Evolutionary conservation across 2,113 vertebrate species (phyloP), one percentile per base, ranked within the genome.

Genomic region (Bubo bubo): DNA sequence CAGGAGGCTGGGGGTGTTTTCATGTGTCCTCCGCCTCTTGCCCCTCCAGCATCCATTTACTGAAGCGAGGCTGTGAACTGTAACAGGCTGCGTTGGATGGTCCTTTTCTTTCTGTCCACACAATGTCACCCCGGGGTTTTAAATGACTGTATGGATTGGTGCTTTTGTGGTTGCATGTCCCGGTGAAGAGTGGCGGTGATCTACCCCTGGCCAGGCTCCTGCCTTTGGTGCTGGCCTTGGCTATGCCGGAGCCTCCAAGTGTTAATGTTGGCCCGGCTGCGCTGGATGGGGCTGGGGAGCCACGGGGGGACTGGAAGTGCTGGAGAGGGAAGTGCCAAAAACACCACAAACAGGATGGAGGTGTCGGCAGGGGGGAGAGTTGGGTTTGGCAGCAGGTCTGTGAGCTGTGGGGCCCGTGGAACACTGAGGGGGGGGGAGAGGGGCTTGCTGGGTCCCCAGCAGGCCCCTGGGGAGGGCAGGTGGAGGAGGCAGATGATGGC

Each of bases 271-370:
- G 95, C 95, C 15, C 3, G 77, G 71, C 76, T 35, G 58, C 0
- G 30, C 76, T 37, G 86, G 80, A 3, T 2, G 6, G 90, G 59
- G 88, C 76, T 60, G 93, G 66, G 85, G 58, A 96, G 62, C 93
- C 4, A 2, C 62, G 0, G 93, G 97, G 97, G 62, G 74, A 11
- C 71, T 93, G 88, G 93, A 89, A 95, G 21, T 21, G 91, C 94
- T 88, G 88, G 55, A 55, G 35, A 17, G 35, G 91, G 45, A 80
- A n/a, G 89, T 35, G 86, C 96, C 88, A 92, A 95, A 86, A 93
- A 79, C 90, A 34, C 93, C 87, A 91, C 34, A 47, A 88, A 82
- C 86, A 95, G 95, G 92, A 97, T 90, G 86, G 88, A 95, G 86
- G 50, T 58, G 64, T 86, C 95, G 45, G 93, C 79, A 8, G 93